Conservation (phyloP, 2,888 invertebrate genomes). For the Gastrophysa polygoni region DNA sequence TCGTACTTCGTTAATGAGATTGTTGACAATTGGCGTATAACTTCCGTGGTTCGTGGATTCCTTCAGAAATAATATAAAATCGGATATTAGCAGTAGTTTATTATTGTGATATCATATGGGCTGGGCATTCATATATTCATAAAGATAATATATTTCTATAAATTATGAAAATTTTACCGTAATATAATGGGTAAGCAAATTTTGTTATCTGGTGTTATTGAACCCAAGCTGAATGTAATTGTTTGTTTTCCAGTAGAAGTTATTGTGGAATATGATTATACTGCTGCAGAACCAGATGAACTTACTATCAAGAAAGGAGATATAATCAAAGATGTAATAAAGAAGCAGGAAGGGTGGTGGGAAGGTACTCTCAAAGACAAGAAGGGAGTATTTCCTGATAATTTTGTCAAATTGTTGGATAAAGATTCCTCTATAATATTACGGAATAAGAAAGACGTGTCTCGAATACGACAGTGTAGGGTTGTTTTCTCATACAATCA, state of each 20-base stretch:
- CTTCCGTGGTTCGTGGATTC: not conserved
- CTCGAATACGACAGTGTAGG: constrained; percentile 71
- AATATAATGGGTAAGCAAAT: constrained; percentile 35
- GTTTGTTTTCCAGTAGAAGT: constrained; percentile 69
- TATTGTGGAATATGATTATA: constrained; percentile 85
- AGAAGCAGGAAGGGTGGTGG: constrained; percentile 88
- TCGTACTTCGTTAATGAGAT: too few relatives aligned
- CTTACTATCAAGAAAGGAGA: constrained; percentile 83
- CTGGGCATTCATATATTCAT: constrained; percentile 11
- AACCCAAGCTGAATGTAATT: not conserved
- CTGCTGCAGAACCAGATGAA: constrained; percentile 86
- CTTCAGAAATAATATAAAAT: not conserved
- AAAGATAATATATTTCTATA: constrained; percentile 3
- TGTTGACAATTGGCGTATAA: not conserved
- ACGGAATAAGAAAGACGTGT: constrained; percentile 51
- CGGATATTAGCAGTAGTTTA: constrained; percentile 8
- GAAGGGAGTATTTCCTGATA: constrained; percentile 91
- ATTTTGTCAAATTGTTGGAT: constrained; percentile 75
- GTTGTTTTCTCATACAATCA: constrained; percentile 92
- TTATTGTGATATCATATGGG: constrained; percentile 18
- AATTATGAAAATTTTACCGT: constrained; percentile 28
- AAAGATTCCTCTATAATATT: constrained; percentile 44
- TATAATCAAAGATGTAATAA: constrained; percentile 78
- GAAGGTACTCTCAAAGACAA: constrained; percentile 82
- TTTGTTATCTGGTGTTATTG: not conserved